Percentiles rank a stretch among this genome's conserved stretches.
Evolutionary conservation across 2,888 invertebrate genomes (phyloP).

Genomic region (Cryptosula pallasiana): DNA sequence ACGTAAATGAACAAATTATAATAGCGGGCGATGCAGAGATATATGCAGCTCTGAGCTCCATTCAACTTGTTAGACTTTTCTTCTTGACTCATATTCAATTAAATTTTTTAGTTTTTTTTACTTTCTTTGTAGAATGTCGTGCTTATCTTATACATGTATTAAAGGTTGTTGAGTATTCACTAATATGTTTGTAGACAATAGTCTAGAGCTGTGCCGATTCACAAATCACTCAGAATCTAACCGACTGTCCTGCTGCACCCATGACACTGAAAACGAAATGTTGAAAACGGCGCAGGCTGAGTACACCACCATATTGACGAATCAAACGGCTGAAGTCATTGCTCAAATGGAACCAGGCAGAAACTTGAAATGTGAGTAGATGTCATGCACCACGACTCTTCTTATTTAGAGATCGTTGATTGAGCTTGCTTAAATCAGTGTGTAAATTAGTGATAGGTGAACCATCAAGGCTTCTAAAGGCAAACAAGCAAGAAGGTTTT

Average conservation of each 20-base stretch:
- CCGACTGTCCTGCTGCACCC: slow-evolving; percentile 8
- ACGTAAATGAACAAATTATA: no score
- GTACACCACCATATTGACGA: neutral
- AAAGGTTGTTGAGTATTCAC: no score
- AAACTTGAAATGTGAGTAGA: neutral
- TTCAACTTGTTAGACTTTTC: no score
- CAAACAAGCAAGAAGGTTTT: no score
- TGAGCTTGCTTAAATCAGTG: no score
- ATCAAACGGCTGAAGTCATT: neutral
- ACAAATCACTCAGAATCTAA: slow-evolving; percentile 4
- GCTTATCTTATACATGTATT: neutral
- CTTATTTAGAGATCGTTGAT: no score
- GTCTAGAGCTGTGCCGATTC: slow-evolving; percentile 14
- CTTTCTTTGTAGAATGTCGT: neutral
- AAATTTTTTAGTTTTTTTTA: neutral
- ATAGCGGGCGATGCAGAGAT: no score
- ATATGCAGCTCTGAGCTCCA: no score
- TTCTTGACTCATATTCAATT: no score
- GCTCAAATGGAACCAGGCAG: neutral
- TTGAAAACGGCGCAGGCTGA: neutral
- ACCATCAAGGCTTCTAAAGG: no score
- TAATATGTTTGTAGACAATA: neutral
- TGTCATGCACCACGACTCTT: no score
- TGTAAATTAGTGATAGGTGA: no score
- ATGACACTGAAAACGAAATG: slow-evolving; percentile 1